Evolutionary conservation across 1,140 invertebrate species (phyloP).

Genomic region (Varroa destructor): DNA sequence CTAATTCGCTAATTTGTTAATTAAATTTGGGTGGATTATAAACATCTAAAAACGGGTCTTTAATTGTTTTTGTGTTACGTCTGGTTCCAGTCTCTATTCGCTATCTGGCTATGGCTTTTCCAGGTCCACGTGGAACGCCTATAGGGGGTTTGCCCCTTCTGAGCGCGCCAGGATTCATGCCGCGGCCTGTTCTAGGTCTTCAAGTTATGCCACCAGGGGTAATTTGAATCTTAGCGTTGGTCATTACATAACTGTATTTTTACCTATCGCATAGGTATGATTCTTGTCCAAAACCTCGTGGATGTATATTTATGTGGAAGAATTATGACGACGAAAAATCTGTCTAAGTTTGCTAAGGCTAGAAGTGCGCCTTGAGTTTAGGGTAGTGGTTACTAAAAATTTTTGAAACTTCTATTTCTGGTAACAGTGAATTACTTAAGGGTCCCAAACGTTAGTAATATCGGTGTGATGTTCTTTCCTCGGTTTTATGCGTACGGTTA

Average conservation of each 20-base stretch:
- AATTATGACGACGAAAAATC: not conserved
- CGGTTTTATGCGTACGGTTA: too few relatives aligned
- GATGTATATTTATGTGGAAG: not conserved
- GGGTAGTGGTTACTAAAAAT: not conserved
- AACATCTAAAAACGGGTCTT: too few relatives aligned
- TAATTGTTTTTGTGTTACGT: too few relatives aligned
- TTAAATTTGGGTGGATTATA: too few relatives aligned
- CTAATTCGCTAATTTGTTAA: too few relatives aligned
- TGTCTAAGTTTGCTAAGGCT: not conserved
- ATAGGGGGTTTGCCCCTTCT: not conserved
- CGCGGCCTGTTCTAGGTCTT: not conserved
- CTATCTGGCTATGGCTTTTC: not conserved
- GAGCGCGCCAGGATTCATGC: not conserved
- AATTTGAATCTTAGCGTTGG: not conserved
- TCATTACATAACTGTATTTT: not conserved
- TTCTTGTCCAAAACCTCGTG: not conserved
- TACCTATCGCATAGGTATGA: not conserved
- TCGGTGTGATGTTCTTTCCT: too few relatives aligned
- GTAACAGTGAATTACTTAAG: too few relatives aligned
- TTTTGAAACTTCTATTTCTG: too few relatives aligned
- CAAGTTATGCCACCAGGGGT: conserved; percentile 18
- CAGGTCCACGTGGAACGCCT: conserved; percentile 4
- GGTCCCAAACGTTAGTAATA: too few relatives aligned
- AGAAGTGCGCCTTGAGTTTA: not conserved
- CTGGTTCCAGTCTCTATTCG: too few relatives aligned